phyloP scores from a whole-genome alignment of 1,140 invertebrate genomes.

The Whitmania pigra region DNA sequence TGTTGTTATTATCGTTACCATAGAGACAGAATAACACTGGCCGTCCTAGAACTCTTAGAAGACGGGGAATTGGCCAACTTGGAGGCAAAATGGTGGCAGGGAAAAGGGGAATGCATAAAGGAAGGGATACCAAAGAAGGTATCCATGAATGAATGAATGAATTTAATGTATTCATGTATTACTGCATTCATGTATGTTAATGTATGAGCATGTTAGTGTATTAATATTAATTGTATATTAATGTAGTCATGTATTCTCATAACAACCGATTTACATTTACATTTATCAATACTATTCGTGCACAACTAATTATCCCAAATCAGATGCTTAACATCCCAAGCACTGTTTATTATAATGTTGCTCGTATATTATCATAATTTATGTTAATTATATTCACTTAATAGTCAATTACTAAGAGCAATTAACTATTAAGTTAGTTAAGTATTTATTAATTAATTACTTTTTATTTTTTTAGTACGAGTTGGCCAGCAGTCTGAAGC shows the following conservation, averaged over 20 bases:
- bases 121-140: conserved; percentile 20
- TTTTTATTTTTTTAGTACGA: conserved; percentile 49
- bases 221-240: no score
- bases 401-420: no score
- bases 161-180: background rate
- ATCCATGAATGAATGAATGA: background rate
- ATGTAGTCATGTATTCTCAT: no score
- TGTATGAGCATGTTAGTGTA: background rate
- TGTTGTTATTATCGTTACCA: background rate
- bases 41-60: conserved; percentile 39
- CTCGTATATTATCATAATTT: no score
- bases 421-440: background rate
- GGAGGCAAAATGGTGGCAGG: conserved; percentile 40
- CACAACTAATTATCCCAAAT: no score
- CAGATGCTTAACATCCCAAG: no score
- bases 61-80: conserved; percentile 35
- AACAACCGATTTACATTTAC: no score
- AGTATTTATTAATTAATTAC: no score
- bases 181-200: background rate
- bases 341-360: no score
- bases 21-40: conserved; percentile 38
- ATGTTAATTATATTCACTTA: no score
- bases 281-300: no score
- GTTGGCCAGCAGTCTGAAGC: conserved; percentile 71
- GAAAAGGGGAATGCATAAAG: conserved; percentile 47